phyloP scores from a whole-genome alignment of 1,140 invertebrate species.

The Papilio machaon region DNA sequence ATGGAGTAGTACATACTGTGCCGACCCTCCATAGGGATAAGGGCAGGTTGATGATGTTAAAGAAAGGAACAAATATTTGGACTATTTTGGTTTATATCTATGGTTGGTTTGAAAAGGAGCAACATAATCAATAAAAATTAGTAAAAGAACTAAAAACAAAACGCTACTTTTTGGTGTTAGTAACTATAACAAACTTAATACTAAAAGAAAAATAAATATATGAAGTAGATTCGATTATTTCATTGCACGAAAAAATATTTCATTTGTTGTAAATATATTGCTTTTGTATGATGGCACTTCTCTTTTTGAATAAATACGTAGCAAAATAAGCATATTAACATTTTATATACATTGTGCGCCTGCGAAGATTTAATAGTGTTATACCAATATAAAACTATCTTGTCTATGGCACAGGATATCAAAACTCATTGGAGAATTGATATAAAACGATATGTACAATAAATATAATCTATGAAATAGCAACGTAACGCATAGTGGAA shows the following conservation, averaged over 20 bases:
- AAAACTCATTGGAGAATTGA: slow-evolving; percentile 65
- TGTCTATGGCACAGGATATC: slow-evolving; percentile 77
- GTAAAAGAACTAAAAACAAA: slow-evolving; percentile 68
- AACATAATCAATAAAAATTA: slow-evolving; percentile 58
- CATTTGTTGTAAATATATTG: slow-evolving; percentile 53
- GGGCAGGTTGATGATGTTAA: not conserved
- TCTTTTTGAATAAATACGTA: slow-evolving; percentile 70
- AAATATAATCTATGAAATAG: slow-evolving; percentile 40
- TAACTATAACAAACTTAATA: slow-evolving; percentile 69
- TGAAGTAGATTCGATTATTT: slow-evolving; percentile 62
- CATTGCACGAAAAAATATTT: slow-evolving; percentile 66
- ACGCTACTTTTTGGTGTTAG: slow-evolving; percentile 80
- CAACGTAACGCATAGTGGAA: not conserved
- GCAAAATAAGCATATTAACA: slow-evolving; percentile 63
- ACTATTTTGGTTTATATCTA: slow-evolving; percentile 28
- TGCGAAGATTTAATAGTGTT: slow-evolving; percentile 51
- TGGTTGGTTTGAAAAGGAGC: slow-evolving; percentile 44
- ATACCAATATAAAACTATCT: slow-evolving; percentile 58
- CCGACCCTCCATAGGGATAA: too few relatives aligned
- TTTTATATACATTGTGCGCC: slow-evolving; percentile 61
- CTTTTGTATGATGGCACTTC: slow-evolving; percentile 69
- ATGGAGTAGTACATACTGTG: too few relatives aligned
- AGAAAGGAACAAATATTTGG: slow-evolving; percentile 21
- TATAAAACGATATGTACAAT: slow-evolving; percentile 67
- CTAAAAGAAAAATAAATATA: slow-evolving; percentile 73